Base-by-base conservation (phyloP, 2,797 vertebrate genomes). In the Neosilurus hyrtlii region DNA sequence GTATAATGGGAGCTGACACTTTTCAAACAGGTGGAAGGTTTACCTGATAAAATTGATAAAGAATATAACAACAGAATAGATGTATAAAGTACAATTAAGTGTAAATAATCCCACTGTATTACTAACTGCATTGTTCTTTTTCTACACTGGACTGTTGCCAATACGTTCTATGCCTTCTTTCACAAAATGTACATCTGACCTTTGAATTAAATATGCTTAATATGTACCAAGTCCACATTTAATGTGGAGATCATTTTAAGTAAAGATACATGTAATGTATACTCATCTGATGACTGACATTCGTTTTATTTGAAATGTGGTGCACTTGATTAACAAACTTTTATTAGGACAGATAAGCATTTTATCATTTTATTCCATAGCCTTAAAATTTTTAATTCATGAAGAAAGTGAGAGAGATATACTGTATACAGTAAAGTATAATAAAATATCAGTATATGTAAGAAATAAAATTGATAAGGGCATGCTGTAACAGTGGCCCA, bases 201-300 rank as follows among this genome's bases (percentile, higher is more conserved):
- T 26, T 77, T 30, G 12, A 86, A 84, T 85, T 90, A 83, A 89
- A 83, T 90, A 89, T 89, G 90, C 90, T 89, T 91, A 78, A 51
- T 80, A 84, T 89, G 73, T 30, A 83, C 87, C 87, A 87, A 84
- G 80, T 92, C 89, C 91, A 88, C 91, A 86, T 91, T 91, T 90
- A 88, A 89, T 87, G 88, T 90, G 90, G 89, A 91, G 85, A 88
- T 37, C 59, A 56, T 74, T 80, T 75, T 51, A 75, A 79, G 61
- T 80, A 82, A 78, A 85, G 24, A 77, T 43, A 16, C 22, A 77
- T 77, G 67, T 70, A 35, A 81, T 49, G 70, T 18, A 56, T 59
- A 75, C 22, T 66, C 35, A 72, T 59, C 56, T 71, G 63, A 43
- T 61, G 74, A 43, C 74, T 76, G 74, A 49, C 12, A 61, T 77